Percentiles rank a stretch among this genome's conserved stretches.
Evolutionary conservation across 2,113 vertebrate genomes (phyloP).

Genomic region (Gambusia holbrooki): DNA sequence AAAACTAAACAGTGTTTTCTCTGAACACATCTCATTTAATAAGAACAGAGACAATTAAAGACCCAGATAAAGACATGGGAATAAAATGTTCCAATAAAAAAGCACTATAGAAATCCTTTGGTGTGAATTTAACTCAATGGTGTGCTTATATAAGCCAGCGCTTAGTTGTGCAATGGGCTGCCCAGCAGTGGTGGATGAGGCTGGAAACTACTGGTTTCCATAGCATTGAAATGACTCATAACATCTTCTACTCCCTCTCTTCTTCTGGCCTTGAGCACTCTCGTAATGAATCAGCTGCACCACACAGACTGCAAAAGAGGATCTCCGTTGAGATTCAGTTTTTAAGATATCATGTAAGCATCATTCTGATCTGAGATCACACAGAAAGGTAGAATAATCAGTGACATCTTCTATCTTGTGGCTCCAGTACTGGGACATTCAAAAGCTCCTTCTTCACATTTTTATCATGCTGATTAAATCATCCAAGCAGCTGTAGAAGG

Average conservation of each 20-base stretch:
- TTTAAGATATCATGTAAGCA: background rate
- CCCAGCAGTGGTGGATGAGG: slow-evolving; percentile 13
- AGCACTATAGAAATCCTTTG: background rate
- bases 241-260: slow-evolving; percentile 5
- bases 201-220: slow-evolving; percentile 30
- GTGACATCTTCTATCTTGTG: background rate
- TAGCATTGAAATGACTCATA: slow-evolving; percentile 35
- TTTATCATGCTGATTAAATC: background rate
- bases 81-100: background rate
- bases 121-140: background rate
- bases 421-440: background rate
- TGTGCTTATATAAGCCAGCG: slow-evolving; percentile 13
- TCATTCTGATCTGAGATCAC: background rate
- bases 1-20: too few species aligned
- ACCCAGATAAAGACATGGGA: background rate
- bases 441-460: background rate
- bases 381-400: background rate
- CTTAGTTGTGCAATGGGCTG: background rate
- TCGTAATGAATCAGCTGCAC: background rate
- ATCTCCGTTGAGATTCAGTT: background rate
- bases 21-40: too few species aligned
- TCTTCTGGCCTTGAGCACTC: slow-evolving; percentile 4
- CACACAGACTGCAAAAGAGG: background rate
- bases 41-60: background rate
- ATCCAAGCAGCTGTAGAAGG: background rate